Base-by-base conservation (phyloP, 1,140 invertebrate genomes). In the Papilio polyxenes region DNA sequence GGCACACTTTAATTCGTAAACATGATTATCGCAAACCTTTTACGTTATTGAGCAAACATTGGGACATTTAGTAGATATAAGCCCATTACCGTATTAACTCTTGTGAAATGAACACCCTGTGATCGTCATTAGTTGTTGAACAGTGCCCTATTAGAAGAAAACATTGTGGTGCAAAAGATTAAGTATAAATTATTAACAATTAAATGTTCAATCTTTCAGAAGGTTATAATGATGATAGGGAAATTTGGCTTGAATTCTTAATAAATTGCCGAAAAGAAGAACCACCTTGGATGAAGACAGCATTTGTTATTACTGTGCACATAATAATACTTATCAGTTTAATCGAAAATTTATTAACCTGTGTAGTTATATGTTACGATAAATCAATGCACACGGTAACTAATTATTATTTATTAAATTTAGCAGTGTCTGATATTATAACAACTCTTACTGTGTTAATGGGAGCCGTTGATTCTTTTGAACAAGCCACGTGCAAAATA, bases 401-500 rank as follows among this genome's bases (percentile, higher is more conserved):
- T 8, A 98, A 98, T 91, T 98, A 96, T 87, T 98, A 98, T 88
- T 92, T 98, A 1, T 98, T 98, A 91, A 97, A 97, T 91, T 95
- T 99, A 88, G 98, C 98, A 10, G 95, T 98, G 9, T 98, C 98
- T 1, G 98, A 99, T 93, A 93, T 98, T 77, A 82, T 92, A 0
- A 87, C 91, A 3, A 89, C 90, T 0, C 88, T 91, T 51, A 83
- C 83, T 0, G 89, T 91, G 17, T 81, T 89, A 9, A 23, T 91
- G 3, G 89, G 89, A 83, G 59, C 89, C 0, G 84, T 77, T 17
- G 85, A 85, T 59, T 83, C 83, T 3, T 87, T 86, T 9, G 15
- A 83, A 13, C 85, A 86, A 37, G 86, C 86, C 10, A 82, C 85
- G n/a, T 93, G 91, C 51, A 91, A 92, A 82, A 62, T 90, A 4